Evolutionary conservation across 2,888 invertebrate species (phyloP).

Genomic region (Tuberolachnus salignus): DNA sequence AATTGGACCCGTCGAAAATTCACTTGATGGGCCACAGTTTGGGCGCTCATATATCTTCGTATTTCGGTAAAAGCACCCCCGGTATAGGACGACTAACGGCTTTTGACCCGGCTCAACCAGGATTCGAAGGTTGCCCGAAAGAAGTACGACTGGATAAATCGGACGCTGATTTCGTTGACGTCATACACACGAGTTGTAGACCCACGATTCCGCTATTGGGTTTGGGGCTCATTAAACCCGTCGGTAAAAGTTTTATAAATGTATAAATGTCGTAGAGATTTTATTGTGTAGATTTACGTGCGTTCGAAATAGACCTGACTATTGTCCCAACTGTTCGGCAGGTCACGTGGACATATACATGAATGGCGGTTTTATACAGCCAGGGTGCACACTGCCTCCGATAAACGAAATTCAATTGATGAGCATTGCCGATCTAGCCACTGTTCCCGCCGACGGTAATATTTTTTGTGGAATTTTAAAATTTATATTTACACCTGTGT

Average conservation of each 20-base stretch:
- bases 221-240: slow-evolving; percentile 68
- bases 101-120: slow-evolving; percentile 72
- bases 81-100: slow-evolving; percentile 67
- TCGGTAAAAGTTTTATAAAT: slow-evolving; percentile 63
- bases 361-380: slow-evolving; percentile 73
- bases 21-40: slow-evolving; percentile 71
- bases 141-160: slow-evolving; percentile 66
- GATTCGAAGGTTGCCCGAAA: slow-evolving; percentile 64
- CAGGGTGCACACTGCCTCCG: slow-evolving; percentile 66
- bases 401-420: slow-evolving; percentile 59
- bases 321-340: slow-evolving; percentile 58
- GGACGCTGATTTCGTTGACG: slow-evolving; percentile 70
- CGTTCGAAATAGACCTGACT: too few relatives aligned
- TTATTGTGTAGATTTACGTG: not conserved
- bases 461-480: not conserved
- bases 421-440: slow-evolving; percentile 60
- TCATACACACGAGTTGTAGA: slow-evolving; percentile 70
- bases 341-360: slow-evolving; percentile 72
- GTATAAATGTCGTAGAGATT: not conserved
- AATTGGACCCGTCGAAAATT: slow-evolving; percentile 63
- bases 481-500: too few relatives aligned
- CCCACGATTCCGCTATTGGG: slow-evolving; percentile 66
- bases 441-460: slow-evolving; percentile 61
- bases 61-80: slow-evolving; percentile 66
- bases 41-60: slow-evolving; percentile 70